Evolutionary conservation across 1,140 invertebrate genomes (phyloP).

Genomic region (Globodera rostochiensis): DNA sequence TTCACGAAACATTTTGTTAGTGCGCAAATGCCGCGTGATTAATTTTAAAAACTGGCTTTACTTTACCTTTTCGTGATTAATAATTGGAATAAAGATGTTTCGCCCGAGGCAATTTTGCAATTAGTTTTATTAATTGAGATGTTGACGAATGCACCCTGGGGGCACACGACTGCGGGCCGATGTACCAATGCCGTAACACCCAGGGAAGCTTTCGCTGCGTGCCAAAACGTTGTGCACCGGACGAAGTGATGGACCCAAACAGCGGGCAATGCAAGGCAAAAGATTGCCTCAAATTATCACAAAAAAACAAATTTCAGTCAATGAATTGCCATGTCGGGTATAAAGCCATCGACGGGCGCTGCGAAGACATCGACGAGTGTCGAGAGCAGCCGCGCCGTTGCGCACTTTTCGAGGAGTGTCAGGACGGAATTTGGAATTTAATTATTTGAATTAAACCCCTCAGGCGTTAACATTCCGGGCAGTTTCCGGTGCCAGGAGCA

Average conservation of each 20-base stretch:
- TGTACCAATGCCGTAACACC: constrained; percentile 84
- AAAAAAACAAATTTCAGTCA: constrained; percentile 28
- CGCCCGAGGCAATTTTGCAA: not conserved
- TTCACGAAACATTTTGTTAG: too few species aligned
- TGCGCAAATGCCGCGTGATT: too few species aligned
- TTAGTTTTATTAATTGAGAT: constrained; percentile 1
- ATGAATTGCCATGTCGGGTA: constrained; percentile 69
- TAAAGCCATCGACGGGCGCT: constrained; percentile 68
- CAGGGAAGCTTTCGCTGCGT: constrained; percentile 79
- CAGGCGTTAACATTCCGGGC: constrained; percentile 79
- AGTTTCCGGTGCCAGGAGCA: constrained; percentile 67
- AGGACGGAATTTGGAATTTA: not conserved
- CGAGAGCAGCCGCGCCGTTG: constrained; percentile 70
- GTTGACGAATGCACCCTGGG: constrained; percentile 73
- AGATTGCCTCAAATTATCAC: too few species aligned
- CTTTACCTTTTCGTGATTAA: not conserved
- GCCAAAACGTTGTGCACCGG: constrained; percentile 69
- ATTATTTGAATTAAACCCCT: not conserved
- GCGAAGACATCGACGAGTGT: constrained; percentile 85
- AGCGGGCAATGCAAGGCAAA: constrained; percentile 59
- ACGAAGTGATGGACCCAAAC: constrained; percentile 59
- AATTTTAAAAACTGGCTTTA: not conserved
- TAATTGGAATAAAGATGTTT: not conserved
- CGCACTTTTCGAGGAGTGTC: constrained; percentile 77
- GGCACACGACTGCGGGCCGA: constrained; percentile 79